Base-by-base conservation (phyloP, 2,797 vertebrate genomes). In the Chrosomus eos region DNA sequence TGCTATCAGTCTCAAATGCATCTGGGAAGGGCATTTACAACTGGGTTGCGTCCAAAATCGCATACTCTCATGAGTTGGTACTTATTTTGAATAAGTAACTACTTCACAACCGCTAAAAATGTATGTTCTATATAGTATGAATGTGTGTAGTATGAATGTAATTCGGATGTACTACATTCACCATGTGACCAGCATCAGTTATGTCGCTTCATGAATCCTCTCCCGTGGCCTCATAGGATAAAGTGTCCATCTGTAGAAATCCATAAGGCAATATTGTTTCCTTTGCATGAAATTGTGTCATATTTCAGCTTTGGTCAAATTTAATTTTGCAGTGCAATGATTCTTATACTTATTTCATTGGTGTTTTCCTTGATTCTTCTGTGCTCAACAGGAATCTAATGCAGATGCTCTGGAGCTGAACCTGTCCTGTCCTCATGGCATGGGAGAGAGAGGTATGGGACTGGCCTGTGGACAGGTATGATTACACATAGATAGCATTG, bases 371-470 rank as follows among this genome's bases (percentile, higher is more conserved):
- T 18, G 53, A 80, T 82, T 88, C 58, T 23, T 88, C 3, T 26
- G 1, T 84, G 5, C 89, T 87, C 85, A 80, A 14, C 86, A 96
- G 96, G 92, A 82, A 83, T 94, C 95, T 89, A 95, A 95, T 89
- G 95, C 95, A 28, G 95, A 97, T 89, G 95, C 96, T 0, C 92
- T 96, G 92, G 96, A 96, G 92, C 92, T 96, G 86, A 96, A 96
- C 92, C 90, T 97, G 71, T 96, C 96, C 0, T 96, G 96, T 91
- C 95, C 95, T 89, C 96, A 97, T 77, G 96, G 96, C 67, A 97
- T 97, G 96, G 96, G 95, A 68, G 96, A 97, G 89, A 92, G 96
- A 94, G 96, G 96, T 89, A 97, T 97, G 96, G 96, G 96, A 58
- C 91, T 97, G 89, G 96, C 96, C 87, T 97, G 96, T 84, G 96